These are phyloP conservation scores for Nebria salina DNA, from an alignment of 2,888 invertebrate species.

Conservation along the genomic window DNA sequence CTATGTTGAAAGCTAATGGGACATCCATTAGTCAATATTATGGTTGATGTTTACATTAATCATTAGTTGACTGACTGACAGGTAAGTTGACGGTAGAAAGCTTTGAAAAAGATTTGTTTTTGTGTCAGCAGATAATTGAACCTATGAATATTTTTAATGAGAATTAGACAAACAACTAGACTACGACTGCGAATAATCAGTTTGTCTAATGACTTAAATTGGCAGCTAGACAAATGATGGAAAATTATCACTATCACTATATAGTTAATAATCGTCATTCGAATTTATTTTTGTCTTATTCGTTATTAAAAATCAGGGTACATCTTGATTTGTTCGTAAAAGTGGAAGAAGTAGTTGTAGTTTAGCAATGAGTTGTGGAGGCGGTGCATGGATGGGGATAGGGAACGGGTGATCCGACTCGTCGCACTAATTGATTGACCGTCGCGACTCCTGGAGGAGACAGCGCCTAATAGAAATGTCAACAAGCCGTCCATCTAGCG, in stretches of 20 bases:
- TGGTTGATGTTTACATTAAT: conserved; percentile 46
- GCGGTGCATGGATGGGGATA: neutral
- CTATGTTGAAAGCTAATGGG: conserved; percentile 43
- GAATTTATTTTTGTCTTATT: neutral
- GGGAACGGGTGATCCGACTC: conserved; percentile 54
- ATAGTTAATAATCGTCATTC: too few relatives aligned
- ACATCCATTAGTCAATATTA: conserved; percentile 40
- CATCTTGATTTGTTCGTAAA: neutral
- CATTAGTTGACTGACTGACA: conserved; percentile 42
- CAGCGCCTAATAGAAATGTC: conserved; percentile 63
- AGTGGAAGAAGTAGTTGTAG: neutral
- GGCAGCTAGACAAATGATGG: too few relatives aligned
- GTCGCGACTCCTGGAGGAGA: conserved; percentile 59
- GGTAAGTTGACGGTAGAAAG: conserved; percentile 39
- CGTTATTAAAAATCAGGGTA: neutral
- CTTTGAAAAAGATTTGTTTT: neutral
- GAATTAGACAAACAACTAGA: neutral
- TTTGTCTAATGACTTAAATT: neutral
- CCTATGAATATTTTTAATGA: neutral
- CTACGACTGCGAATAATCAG: neutral
- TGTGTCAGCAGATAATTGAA: neutral
- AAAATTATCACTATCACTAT: too few relatives aligned
- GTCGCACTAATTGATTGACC: conserved; percentile 62
- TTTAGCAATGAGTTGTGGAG: neutral
- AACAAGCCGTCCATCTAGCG: conserved; percentile 54